Evolutionary conservation across 2,888 invertebrate species (phyloP), one percentile per base, ranked within the genome.

Genomic region (Dyspetes luteomarginatus): DNA sequence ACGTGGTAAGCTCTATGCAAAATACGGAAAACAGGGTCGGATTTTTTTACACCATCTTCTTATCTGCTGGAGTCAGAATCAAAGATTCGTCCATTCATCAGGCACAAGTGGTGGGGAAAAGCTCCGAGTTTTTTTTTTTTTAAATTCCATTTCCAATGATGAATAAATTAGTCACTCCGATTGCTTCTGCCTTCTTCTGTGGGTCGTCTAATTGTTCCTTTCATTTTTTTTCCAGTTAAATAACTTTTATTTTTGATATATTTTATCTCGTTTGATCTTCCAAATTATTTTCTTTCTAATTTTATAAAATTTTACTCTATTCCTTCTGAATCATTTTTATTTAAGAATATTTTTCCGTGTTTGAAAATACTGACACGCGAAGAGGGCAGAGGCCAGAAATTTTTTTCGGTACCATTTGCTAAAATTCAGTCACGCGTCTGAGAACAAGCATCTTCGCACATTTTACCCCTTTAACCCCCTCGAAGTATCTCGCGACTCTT

Each of bases 1-100:
- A 48, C 64, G 64, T 48, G 26, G 15, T 52, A 67, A 67, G 52
- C 50, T 36, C 52, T 67, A 52, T 67, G 67, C 67, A 67, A 67
- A 67, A 4, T 24, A 30, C 9, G n/a, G 36, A n/a, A 48, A 24
- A 22, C 5, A 19, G 12, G 28, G 19, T 50, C 9, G n/a, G 9
- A 52, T 52, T 60, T 22, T 50, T 50, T 26, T 17, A 24, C 36
- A 36, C 28, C 56, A 7, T 26, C 22, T 36, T 36, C 52, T 7
- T 12, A 17, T 56, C 17, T n/a, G n/a, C n/a, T 30, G 9, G 4
- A 48, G 9, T 19, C 58, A 22, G 28, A 45, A 36, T 36, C 36
- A 12, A 36, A 36, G 0, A 36, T 36, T 36, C 4, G 36, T 12
- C 12, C 2, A 36, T 36, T 36, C 12, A 36, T 7, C 36, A 36